phyloP scores from a whole-genome alignment of 2,888 invertebrate species.

The Trichogramma evanescens region DNA sequence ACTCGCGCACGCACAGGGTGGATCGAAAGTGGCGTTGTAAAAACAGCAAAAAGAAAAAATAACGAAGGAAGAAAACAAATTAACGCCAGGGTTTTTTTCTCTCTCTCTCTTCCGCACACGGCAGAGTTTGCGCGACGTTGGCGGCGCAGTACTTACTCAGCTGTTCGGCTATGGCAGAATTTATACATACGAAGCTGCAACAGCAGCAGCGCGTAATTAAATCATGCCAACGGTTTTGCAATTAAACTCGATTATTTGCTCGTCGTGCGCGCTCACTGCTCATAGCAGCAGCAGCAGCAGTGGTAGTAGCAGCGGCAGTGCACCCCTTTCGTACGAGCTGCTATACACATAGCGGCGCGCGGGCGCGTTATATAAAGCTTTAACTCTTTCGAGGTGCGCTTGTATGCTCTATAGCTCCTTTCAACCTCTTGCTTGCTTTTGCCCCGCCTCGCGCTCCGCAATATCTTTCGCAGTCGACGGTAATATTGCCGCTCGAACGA shows the following conservation, averaged over 20 bases:
- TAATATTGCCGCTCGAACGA: constrained; percentile 34
- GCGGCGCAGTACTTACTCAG: constrained; percentile 16
- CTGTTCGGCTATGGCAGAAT: constrained; percentile 17
- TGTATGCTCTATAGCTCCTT: constrained; percentile 20
- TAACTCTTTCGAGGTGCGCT: constrained; percentile 38
- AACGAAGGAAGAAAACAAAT: neutral
- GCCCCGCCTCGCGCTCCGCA: constrained; percentile 26
- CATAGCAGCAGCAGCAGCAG: neutral
- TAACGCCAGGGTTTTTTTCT: constrained; percentile 4
- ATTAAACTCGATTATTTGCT: constrained; percentile 49
- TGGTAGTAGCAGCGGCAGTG: constrained; percentile 9
- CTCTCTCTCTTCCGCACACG: neutral
- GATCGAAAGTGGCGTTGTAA: constrained; percentile 9
- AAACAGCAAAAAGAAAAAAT: neutral
- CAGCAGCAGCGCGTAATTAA: constrained; percentile 41
- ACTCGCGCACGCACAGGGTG: neutral
- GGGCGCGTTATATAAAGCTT: constrained; percentile 26
- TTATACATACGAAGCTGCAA: constrained; percentile 5
- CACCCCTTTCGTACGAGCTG: neutral
- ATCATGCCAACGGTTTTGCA: constrained; percentile 48
- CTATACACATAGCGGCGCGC: too few species aligned
- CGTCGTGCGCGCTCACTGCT: constrained; percentile 35
- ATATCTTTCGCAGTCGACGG: constrained; percentile 34
- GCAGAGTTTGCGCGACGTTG: neutral
- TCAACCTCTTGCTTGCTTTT: constrained; percentile 16